phyloP scores from a whole-genome alignment of 64 coral and sea anemone species.

The Montipora cactus region DNA sequence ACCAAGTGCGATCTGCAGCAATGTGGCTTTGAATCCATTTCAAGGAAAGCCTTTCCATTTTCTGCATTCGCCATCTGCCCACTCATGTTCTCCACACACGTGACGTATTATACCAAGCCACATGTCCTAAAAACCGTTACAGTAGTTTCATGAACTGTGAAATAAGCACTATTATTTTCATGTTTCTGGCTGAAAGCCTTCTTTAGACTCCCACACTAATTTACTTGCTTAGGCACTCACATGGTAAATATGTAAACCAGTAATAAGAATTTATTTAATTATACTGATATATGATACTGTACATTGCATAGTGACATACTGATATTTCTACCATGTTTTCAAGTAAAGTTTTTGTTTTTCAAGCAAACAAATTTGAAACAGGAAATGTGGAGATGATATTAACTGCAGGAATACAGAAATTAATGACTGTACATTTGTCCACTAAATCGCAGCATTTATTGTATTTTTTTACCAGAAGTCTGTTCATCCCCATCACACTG shows the following conservation, averaged over 20 bases:
- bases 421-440: constrained; percentile 10
- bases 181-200: not conserved
- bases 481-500: too few relatives aligned
- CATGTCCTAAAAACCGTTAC: constrained; percentile 46
- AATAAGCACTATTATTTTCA: not conserved
- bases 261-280: constrained; percentile 8
- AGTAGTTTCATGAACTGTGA: not conserved
- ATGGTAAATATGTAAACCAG: constrained; percentile 7
- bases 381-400: constrained; percentile 15
- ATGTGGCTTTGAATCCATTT: constrained; percentile 72
- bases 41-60: constrained; percentile 53
- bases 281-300: constrained; percentile 1
- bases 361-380: not conserved
- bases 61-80: constrained; percentile 71
- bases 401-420: not conserved
- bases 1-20: constrained; percentile 42
- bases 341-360: constrained; percentile 2
- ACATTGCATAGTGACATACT: constrained; percentile 11
- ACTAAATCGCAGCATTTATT: not conserved
- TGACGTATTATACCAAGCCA: constrained; percentile 76
- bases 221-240: constrained; percentile 10
- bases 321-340: constrained; percentile 6
- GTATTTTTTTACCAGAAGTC: constrained; percentile 7
- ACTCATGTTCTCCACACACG: constrained; percentile 82
- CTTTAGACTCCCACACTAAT: constrained; percentile 1